These are phyloP conservation scores for Temnothorax unifasciatus DNA, from an alignment of 2,888 invertebrate genomes.

Conservation along the genomic window DNA sequence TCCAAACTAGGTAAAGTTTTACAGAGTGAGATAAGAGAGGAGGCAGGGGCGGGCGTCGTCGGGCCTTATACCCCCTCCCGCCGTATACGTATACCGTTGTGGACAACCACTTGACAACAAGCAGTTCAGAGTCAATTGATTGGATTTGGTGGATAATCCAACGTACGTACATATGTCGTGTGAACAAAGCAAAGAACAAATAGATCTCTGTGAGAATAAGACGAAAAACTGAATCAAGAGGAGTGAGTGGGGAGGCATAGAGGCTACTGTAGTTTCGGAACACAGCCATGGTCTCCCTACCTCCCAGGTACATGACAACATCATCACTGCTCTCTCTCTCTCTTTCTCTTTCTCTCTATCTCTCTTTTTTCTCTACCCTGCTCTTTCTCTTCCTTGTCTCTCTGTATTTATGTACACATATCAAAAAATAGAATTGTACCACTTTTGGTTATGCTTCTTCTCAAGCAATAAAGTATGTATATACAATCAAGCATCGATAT, in stretches of 20 bases:
- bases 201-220: constrained; percentile 77
- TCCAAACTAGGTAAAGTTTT: constrained; percentile 86
- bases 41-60: constrained; percentile 80
- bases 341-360: constrained; percentile 59
- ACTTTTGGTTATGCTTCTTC: constrained; percentile 12
- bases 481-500: neutral
- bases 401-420: constrained; percentile 49
- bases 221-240: constrained; percentile 79
- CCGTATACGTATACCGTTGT: constrained; percentile 78
- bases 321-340: constrained; percentile 82
- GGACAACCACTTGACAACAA: constrained; percentile 81
- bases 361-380: constrained; percentile 43
- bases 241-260: constrained; percentile 83
- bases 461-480: constrained; percentile 1
- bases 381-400: constrained; percentile 66
- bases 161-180: constrained; percentile 82
- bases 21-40: constrained; percentile 80
- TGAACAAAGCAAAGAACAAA: constrained; percentile 78
- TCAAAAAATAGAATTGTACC: constrained; percentile 46
- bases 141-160: constrained; percentile 82
- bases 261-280: constrained; percentile 88
- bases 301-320: constrained; percentile 88
- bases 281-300: constrained; percentile 90
- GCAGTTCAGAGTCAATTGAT: constrained; percentile 82
- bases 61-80: constrained; percentile 76